Conservation (phyloP, 2,113 vertebrate species). For the Rostratula benghalensis region DNA sequence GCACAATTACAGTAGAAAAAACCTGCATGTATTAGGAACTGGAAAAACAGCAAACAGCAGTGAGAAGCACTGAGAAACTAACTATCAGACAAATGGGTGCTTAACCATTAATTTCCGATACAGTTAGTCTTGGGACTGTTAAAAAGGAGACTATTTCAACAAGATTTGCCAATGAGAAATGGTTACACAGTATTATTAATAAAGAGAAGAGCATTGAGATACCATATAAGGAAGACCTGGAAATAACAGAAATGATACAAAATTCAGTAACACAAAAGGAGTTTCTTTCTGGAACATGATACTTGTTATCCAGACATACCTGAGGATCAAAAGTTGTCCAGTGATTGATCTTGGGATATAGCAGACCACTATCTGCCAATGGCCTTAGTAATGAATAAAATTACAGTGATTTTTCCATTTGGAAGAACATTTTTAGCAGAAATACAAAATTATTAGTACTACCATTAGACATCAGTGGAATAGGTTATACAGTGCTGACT, state of each 20-base stretch:
- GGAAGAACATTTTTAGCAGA: not conserved
- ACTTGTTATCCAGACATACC: not conserved
- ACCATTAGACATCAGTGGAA: not conserved
- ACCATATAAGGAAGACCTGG: not conserved
- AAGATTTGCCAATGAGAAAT: not conserved
- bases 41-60: not conserved
- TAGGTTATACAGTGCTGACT: not conserved
- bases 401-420: not conserved
- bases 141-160: not conserved
- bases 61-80: not conserved
- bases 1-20: not conserved
- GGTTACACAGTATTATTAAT: not conserved
- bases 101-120: not conserved
- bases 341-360: not conserved
- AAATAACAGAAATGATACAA: not conserved
- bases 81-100: not conserved
- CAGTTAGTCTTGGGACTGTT: not conserved
- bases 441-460: not conserved
- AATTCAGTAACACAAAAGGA: not conserved
- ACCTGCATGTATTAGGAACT: not conserved
- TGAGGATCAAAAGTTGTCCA: not conserved
- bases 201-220: not conserved
- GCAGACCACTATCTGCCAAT: not conserved
- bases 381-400: not conserved
- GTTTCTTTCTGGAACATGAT: not conserved